Percentiles rank a stretch among this genome's conserved stretches.
Evolutionary conservation across 2,888 invertebrate genomes (phyloP).

Genomic region (Catocala sponsa): DNA sequence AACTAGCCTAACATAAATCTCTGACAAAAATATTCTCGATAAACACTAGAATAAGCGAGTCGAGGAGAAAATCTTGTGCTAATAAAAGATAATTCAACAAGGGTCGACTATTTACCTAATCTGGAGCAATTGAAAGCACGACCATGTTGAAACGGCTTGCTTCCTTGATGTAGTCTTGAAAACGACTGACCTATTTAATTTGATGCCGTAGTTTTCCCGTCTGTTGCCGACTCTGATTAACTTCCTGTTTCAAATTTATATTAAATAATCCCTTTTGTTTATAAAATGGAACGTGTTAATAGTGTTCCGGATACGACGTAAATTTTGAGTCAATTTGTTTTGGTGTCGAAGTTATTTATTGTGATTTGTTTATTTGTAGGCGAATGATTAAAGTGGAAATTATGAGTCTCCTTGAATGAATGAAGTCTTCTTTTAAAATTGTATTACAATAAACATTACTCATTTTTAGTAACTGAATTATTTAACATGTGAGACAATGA

Average conservation of each 20-base stretch:
- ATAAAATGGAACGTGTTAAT: conserved; percentile 56
- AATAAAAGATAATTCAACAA: conserved; percentile 67
- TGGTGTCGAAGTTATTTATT: conserved; percentile 36
- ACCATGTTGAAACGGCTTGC: conserved; percentile 60
- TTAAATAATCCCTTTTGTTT: conserved; percentile 75
- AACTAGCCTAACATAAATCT: not conserved
- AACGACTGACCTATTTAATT: conserved; percentile 77
- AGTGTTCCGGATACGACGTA: conserved; percentile 39
- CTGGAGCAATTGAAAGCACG: conserved; percentile 71
- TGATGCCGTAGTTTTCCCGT: conserved; percentile 65
- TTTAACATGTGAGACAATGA: no score
- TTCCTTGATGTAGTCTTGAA: conserved; percentile 32
- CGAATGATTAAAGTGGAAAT: conserved; percentile 10
- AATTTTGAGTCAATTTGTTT: conserved; percentile 35
- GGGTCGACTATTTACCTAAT: conserved; percentile 75
- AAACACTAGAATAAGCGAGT: conserved; percentile 25
- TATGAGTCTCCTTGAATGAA: not conserved
- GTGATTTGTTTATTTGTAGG: conserved; percentile 26
- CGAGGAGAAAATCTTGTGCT: conserved; percentile 56
- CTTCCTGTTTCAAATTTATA: conserved; percentile 83
- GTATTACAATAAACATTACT: no score
- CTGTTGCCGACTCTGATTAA: conserved; percentile 79
- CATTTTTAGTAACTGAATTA: not conserved
- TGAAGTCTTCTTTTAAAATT: no score
- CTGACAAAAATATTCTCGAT: conserved; percentile 21